A percentile compares a stretch with the other conserved stretches of the same genome.
Evolutionary conservation across 2,888 invertebrate species (phyloP).

Genomic region (Callimorpha dominula): DNA sequence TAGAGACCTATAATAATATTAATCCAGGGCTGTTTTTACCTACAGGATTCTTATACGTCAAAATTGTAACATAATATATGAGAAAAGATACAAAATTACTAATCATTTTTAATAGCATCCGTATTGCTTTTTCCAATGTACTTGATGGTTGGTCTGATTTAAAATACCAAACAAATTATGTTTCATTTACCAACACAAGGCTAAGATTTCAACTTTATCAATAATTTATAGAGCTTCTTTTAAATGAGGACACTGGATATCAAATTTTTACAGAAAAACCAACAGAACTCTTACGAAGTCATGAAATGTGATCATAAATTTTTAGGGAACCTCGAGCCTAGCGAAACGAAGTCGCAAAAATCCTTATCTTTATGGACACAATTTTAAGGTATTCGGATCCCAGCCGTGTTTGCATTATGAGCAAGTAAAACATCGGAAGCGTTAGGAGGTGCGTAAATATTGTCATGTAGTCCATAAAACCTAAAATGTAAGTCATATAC

Average conservation of each 20-base stretch:
- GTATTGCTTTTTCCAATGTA: background rate
- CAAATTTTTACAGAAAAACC: constrained; percentile 58
- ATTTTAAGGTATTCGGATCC: constrained; percentile 72
- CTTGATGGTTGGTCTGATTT: background rate
- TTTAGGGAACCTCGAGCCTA: constrained; percentile 64
- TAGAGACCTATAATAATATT: background rate
- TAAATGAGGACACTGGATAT: constrained; percentile 57
- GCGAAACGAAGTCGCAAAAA: constrained; percentile 69
- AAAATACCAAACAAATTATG: background rate
- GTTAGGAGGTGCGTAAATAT: constrained; percentile 44
- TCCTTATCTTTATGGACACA: constrained; percentile 74
- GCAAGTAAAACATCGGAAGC: constrained; percentile 53
- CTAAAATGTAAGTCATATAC: constrained; percentile 27
- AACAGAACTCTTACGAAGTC: constrained; percentile 66
- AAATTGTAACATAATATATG: background rate
- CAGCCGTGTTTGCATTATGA: constrained; percentile 54
- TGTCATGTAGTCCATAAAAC: constrained; percentile 38
- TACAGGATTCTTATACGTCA: no score
- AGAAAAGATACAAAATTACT: background rate
- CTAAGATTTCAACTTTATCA: constrained; percentile 31
- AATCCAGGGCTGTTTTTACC: no score
- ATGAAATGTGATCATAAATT: constrained; percentile 74
- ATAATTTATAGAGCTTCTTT: constrained; percentile 52
- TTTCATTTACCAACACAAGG: constrained; percentile 7
- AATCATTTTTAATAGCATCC: background rate